These are phyloP conservation scores for Pyxicephalus adspersus DNA, from an alignment of 2,113 vertebrate species.

Conservation along the genomic window DNA sequence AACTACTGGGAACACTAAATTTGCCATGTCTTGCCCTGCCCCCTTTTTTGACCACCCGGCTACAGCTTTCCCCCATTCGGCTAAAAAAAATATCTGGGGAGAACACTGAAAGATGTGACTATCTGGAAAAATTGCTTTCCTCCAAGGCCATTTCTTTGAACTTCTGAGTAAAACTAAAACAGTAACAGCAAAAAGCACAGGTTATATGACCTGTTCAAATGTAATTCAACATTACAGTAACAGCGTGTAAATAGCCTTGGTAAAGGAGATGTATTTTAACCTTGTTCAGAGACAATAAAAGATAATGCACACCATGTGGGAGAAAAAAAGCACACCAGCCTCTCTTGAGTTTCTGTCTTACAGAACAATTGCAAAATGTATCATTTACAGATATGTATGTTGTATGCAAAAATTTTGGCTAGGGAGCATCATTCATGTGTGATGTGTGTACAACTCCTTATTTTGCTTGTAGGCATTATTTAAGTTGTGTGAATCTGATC, in stretches of 20 bases:
- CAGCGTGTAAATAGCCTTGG: not conserved
- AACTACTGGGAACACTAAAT: no score
- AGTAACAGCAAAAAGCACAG: not conserved
- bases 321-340: not conserved
- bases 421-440: no score
- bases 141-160: constrained; percentile 21
- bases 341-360: not conserved
- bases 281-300: not conserved
- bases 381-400: no score
- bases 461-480: no score
- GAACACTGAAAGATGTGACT: constrained; percentile 11
- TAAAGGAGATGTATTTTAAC: not conserved
- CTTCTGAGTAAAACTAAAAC: constrained; percentile 1
- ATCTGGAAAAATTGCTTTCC: constrained; percentile 2
- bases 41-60: no score
- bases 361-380: not conserved
- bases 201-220: constrained; percentile 1
- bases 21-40: no score
- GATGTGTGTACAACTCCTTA: no score
- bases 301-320: not conserved
- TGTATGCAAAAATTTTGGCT: no score
- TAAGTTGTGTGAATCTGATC: no score
- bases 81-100: no score
- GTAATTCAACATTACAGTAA: not conserved
- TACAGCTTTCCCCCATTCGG: no score